These are phyloP conservation scores for Limnephilus marmoratus DNA, from an alignment of 2,888 invertebrate genomes.

Conservation along the genomic window DNA sequence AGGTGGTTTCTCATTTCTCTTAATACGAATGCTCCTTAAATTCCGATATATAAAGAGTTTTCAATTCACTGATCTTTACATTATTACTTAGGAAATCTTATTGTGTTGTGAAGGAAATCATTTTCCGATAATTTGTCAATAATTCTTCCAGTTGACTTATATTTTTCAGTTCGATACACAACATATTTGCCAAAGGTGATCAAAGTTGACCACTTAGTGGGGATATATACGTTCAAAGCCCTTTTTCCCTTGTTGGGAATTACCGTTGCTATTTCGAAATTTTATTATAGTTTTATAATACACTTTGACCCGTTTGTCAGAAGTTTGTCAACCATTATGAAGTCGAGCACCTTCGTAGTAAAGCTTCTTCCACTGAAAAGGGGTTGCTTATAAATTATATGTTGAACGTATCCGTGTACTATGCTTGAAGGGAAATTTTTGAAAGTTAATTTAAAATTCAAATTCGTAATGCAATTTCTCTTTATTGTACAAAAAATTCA, in stretches of 20 bases:
- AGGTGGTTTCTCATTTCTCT: not conserved
- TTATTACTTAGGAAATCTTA: not conserved
- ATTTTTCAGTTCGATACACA: not conserved
- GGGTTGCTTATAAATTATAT: not conserved
- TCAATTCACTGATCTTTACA: constrained; percentile 2
- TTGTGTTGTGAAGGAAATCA: not conserved
- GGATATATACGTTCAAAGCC: not conserved
- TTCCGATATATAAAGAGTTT: not conserved
- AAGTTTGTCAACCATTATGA: too few species aligned
- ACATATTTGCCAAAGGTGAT: not conserved
- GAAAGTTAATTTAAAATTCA: not conserved
- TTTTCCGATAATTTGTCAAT: not conserved
- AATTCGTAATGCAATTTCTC: not conserved
- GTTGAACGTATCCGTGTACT: not conserved
- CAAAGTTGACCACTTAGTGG: not conserved
- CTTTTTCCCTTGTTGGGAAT: not conserved
- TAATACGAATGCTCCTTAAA: not conserved
- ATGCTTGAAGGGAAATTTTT: not conserved
- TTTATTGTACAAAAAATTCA: not conserved
- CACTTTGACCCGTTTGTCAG: too few species aligned
- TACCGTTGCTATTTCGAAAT: not conserved
- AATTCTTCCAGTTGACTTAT: not conserved
- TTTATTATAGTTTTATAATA: not conserved
- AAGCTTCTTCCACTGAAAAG: not conserved
- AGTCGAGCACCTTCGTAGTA: not conserved